Percentiles rank a stretch among this genome's conserved stretches.
These are phyloP conservation scores for Neodiprion virginianus DNA, from an alignment of 1,140 invertebrate species.

Conservation along the genomic window DNA sequence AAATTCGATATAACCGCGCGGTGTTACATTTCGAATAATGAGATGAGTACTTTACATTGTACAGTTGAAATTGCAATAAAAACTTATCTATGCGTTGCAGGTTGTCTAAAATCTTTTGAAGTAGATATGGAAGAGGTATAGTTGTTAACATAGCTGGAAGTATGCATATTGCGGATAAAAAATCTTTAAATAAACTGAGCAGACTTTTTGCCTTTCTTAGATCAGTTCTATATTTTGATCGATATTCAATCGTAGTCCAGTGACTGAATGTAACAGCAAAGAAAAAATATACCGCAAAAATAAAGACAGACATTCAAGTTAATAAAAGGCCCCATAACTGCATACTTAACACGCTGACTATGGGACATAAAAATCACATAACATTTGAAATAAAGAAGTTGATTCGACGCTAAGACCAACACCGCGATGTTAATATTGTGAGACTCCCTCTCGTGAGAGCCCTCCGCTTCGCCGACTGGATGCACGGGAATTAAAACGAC, in stretches of 20 bases:
- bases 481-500: slow-evolving; percentile 4
- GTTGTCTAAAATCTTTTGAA: no score
- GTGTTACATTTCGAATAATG: no score
- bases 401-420: not conserved
- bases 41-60: no score
- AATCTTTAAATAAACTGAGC: no score
- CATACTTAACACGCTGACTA: not conserved
- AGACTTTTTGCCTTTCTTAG: not conserved
- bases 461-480: not conserved
- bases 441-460: not conserved
- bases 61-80: no score
- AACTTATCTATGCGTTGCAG: no score
- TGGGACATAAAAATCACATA: slow-evolving; percentile 7
- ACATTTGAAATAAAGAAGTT: slow-evolving; percentile 6
- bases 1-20: no score
- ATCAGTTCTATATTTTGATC: not conserved
- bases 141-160: no score
- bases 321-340: not conserved
- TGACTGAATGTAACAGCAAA: not conserved
- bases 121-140: no score
- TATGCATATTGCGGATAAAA: no score
- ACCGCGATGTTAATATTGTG: not conserved
- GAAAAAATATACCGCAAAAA: not conserved
- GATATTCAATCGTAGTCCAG: not conserved
- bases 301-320: not conserved